Percentiles rank a stretch among this genome's conserved stretches.
These are phyloP conservation scores for Zhuqinia jingwanae DNA, from an alignment of 2,888 invertebrate species.

Conservation along the genomic window DNA sequence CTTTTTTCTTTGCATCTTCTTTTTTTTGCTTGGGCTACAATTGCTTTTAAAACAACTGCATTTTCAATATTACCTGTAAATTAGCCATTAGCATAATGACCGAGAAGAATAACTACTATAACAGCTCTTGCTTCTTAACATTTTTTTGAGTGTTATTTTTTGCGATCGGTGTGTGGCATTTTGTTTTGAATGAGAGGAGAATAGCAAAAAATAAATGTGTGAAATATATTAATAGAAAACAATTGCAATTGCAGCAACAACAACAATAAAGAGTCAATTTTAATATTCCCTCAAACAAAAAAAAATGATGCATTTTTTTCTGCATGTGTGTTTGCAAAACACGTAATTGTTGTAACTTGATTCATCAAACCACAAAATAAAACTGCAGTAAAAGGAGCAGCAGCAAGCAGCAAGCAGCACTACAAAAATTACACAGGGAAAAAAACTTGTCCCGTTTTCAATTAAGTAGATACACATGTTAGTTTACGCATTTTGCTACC, in stretches of 20 bases:
- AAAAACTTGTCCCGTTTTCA: conserved; percentile 57
- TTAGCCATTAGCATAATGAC: conserved; percentile 50
- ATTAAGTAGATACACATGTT: conserved; percentile 60
- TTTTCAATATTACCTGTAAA: conserved; percentile 67
- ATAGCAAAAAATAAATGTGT: background rate
- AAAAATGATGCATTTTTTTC: too few species aligned
- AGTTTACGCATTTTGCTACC: conserved; percentile 39
- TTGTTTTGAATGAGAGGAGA: background rate
- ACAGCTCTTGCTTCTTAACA: background rate
- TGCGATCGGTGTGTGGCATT: conserved; percentile 14
- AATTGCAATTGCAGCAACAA: background rate
- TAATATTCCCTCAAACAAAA: conserved; percentile 4
- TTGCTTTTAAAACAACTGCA: conserved; percentile 66
- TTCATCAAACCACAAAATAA: conserved; percentile 26
- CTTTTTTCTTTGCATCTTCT: conserved; percentile 33
- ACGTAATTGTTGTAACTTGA: conserved; percentile 24
- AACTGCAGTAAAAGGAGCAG: too few species aligned
- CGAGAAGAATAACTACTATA: conserved; percentile 11
- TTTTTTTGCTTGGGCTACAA: conserved; percentile 30
- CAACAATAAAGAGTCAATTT: conserved; percentile 27
- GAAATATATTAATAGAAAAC: conserved; percentile 15
- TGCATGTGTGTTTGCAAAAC: conserved; percentile 20
- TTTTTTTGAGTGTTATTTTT: background rate
- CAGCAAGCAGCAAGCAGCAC: background rate
- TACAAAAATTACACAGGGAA: background rate